These are phyloP conservation scores for Montipora capitata DNA, from an alignment of 92 coral and sea anemone genomes.

Conservation along the genomic window DNA sequence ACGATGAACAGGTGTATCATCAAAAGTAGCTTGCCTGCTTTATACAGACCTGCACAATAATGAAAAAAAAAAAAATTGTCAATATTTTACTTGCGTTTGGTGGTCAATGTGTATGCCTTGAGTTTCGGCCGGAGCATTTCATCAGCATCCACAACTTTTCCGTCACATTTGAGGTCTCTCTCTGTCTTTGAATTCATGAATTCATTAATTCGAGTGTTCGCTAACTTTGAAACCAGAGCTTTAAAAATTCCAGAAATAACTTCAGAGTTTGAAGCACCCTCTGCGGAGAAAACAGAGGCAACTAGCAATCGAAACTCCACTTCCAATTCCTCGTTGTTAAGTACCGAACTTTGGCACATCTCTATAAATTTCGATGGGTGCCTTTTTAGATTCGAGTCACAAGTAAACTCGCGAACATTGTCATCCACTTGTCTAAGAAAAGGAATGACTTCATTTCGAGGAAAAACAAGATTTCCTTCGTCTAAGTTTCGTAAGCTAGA, in stretches of 20 bases:
- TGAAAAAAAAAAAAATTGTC: no score
- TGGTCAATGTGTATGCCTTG: slow-evolving; percentile 22
- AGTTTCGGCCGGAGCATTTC: slow-evolving; percentile 69
- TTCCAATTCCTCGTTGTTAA: slow-evolving; percentile 39
- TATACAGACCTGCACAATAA: no score
- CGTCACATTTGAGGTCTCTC: slow-evolving; percentile 50
- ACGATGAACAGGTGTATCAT: no score
- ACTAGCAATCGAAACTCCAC: slow-evolving; percentile 26
- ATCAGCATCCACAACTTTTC: slow-evolving; percentile 58
- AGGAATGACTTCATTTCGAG: slow-evolving; percentile 25
- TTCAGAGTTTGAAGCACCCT: slow-evolving; percentile 5
- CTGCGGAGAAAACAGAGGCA: neutral
- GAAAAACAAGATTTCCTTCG: slow-evolving; percentile 50
- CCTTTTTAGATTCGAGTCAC: slow-evolving; percentile 22
- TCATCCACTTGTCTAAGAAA: slow-evolving; percentile 35
- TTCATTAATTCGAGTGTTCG: slow-evolving; percentile 24
- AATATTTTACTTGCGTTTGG: slow-evolving; percentile 30
- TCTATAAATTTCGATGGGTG: slow-evolving; percentile 14
- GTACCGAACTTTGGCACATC: slow-evolving; percentile 25
- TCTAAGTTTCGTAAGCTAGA: slow-evolving; percentile 8
- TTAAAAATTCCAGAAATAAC: slow-evolving; percentile 22
- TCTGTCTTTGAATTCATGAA: slow-evolving; percentile 33
- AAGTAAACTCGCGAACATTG: slow-evolving; percentile 28
- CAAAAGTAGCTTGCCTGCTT: no score
- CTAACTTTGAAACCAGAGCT: slow-evolving; percentile 42